Conservation (phyloP, 2,113 vertebrate genomes). For the Alligator sinensis region DNA sequence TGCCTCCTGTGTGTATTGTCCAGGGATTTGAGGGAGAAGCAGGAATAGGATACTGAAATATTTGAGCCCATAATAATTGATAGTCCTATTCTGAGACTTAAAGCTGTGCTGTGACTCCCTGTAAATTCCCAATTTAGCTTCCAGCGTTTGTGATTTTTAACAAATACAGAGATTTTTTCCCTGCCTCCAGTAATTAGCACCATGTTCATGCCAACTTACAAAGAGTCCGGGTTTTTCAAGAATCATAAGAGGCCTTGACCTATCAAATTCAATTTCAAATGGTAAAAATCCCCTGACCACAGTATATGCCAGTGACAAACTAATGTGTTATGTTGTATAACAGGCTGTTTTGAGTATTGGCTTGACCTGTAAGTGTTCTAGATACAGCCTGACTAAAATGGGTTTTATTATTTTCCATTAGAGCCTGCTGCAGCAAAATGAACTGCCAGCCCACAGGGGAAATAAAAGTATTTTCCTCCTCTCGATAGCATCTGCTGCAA, state of each 20-base stretch:
- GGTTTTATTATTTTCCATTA: constrained; percentile 85
- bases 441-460: constrained; percentile 73
- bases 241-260: constrained; percentile 67
- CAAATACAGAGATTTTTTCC: constrained; percentile 41
- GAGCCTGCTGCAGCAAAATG: constrained; percentile 76
- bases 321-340: constrained; percentile 75
- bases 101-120: neutral
- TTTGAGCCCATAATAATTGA: constrained; percentile 57
- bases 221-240: constrained; percentile 61
- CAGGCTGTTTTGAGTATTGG: constrained; percentile 74
- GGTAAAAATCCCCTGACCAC: constrained; percentile 75
- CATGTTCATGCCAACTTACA: constrained; percentile 27
- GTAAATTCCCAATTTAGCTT: neutral
- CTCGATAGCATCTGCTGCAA: constrained; percentile 59
- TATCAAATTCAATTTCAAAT: constrained; percentile 78
- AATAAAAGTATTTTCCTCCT: constrained; percentile 78
- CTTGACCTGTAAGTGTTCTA: constrained; percentile 82
- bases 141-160: constrained; percentile 41
- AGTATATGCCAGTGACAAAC: constrained; percentile 63
- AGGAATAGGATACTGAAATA: neutral
- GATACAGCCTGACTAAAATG: constrained; percentile 78
- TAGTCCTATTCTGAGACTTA: constrained; percentile 26
- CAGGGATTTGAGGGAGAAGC: constrained; percentile 26
- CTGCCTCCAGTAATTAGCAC: constrained; percentile 44
- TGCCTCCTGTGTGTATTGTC: neutral